Evolutionary conservation across 2,113 vertebrate genomes (phyloP).

Genomic region (Tor tambroides): DNA sequence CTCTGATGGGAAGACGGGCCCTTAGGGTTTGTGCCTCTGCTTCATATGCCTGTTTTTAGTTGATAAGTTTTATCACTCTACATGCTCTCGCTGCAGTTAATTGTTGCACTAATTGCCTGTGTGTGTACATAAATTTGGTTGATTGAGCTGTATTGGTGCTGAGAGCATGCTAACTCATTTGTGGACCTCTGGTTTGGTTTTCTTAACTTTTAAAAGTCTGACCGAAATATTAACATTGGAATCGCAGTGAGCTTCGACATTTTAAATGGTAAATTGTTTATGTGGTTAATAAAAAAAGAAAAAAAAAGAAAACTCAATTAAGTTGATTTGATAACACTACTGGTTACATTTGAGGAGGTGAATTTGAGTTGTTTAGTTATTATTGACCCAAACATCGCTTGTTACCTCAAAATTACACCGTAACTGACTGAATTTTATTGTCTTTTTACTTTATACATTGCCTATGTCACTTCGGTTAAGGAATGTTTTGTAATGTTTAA

Average conservation of each 20-base stretch:
- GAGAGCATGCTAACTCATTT: constrained; percentile 61
- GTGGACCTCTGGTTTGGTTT: constrained; percentile 57
- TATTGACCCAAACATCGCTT: constrained; percentile 52
- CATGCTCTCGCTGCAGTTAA: constrained; percentile 47
- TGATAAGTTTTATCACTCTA: constrained; percentile 54
- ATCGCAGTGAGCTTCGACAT: constrained; percentile 60
- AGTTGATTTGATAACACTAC: constrained; percentile 70
- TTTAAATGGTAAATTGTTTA: constrained; percentile 50
- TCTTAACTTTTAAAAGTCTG: constrained; percentile 55
- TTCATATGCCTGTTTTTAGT: constrained; percentile 54
- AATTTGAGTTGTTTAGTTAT: constrained; percentile 59
- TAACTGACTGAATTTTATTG: constrained; percentile 67
- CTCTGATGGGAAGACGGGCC: constrained; percentile 42
- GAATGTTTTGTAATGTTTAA: constrained; percentile 79
- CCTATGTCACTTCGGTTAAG: constrained; percentile 75
- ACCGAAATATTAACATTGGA: constrained; percentile 42
- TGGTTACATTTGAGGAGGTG: constrained; percentile 65
- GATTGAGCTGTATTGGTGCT: constrained; percentile 61
- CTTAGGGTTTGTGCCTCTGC: constrained; percentile 67
- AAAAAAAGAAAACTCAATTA: constrained; percentile 32
- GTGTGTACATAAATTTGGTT: constrained; percentile 47
- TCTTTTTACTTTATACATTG: constrained; percentile 73
- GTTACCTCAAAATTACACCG: constrained; percentile 70
- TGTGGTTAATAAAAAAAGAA: constrained; percentile 50
- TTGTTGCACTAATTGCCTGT: constrained; percentile 56